These are phyloP conservation scores for Dissostichus mawsoni DNA, from an alignment of 2,113 vertebrate species.

Conservation along the genomic window DNA sequence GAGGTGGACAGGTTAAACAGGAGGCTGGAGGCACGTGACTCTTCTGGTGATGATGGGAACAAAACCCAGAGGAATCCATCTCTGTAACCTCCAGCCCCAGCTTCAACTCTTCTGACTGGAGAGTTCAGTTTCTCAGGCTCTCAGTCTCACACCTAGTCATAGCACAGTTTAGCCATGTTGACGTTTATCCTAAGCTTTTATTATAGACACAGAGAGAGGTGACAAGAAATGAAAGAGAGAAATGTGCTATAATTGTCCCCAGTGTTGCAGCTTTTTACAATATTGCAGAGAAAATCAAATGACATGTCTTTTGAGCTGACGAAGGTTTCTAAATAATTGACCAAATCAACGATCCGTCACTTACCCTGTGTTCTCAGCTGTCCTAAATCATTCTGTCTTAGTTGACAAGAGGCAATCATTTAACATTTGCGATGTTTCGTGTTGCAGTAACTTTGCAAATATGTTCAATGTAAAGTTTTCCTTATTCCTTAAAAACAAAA, in stretches of 20 bases:
- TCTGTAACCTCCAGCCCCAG: neutral
- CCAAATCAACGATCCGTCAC: no score
- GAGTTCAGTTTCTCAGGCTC: constrained; percentile 25
- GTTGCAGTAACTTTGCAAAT: neutral
- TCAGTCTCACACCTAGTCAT: neutral
- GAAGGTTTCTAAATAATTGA: no score
- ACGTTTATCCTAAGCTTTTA: neutral
- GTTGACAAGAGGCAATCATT: neutral
- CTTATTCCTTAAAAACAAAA: neutral
- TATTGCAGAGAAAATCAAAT: no score
- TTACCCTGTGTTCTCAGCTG: no score
- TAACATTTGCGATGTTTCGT: neutral
- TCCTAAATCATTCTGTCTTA: no score
- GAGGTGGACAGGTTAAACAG: constrained; percentile 41
- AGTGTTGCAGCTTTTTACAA: no score
- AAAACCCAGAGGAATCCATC: constrained; percentile 33
- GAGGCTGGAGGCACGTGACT: constrained; percentile 31
- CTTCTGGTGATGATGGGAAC: constrained; percentile 50
- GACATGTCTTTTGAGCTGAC: no score
- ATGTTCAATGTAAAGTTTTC: neutral
- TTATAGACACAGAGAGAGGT: neutral
- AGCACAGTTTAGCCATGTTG: neutral
- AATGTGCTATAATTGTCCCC: neutral
- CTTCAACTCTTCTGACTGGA: neutral
- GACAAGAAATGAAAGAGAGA: neutral